Base-by-base conservation (phyloP, 2,113 vertebrate species). In the Halcyon malimbica region DNA sequence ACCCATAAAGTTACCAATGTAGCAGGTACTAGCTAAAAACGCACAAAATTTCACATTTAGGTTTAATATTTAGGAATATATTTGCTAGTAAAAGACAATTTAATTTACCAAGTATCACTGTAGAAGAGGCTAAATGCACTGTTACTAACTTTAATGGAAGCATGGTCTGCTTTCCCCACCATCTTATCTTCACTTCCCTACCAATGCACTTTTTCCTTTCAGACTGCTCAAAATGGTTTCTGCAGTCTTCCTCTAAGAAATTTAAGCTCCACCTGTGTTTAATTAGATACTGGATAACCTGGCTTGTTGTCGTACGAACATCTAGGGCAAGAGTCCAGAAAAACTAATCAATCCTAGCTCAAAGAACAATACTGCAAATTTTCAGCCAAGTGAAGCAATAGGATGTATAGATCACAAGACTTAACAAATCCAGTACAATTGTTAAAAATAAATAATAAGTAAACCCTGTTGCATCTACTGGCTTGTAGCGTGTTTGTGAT, bases 231-330 rank as follows among this genome's bases (percentile, higher is more conserved):
- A 83, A 96, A 95, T 94, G 73, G 69, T 90, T 90, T 94, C 92
- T 74, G 70, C 69, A 84, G 15, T 68, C 64, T 93, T 88, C 62
- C 57, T 5, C 2, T 87, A 62, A 79, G 70, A 93, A 83, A 81
- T 88, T 78, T 60, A 91, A 91, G 65, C 80, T 96, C 87, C 93
- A 96, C 89, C 79, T 96, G 92, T 96, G 83, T 94, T 96, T 94
- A 95, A 96, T 95, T 94, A 96, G 76, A 73, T 96, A 93, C 51
- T 95, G 94, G 94, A 96, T 96, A 94, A 97, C 92, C 85, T 94
- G 81, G 51, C 62, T 94, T 96, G 92, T 94, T 96, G 76, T 96
- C 64, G 92, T 95, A 96, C 18, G 3, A 93, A 90, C 53, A 92
- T 86, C 76, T 96, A 94, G 92, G 82, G 75, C 88, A 96, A 90